Base-by-base conservation (phyloP, 1,140 invertebrate genomes). In the Agrypnia vestita region DNA sequence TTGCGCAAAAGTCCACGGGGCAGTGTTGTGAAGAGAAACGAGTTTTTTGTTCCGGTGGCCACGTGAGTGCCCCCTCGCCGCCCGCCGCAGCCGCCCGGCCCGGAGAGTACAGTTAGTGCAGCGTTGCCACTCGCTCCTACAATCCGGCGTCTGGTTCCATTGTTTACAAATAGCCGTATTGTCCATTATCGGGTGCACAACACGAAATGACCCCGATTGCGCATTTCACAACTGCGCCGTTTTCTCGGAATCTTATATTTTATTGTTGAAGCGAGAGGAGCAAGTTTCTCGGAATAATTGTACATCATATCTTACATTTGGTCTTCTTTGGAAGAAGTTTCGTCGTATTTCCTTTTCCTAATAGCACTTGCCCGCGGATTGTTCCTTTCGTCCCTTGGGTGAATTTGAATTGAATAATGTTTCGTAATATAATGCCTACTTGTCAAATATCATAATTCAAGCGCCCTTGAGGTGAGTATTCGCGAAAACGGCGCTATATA, bases 11-110 rank as follows among this genome's bases (percentile, higher is more conserved):
- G 51, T 55, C 53, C 25, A 35, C 35, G n/a, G 71, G 51, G 53
- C 51, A 56, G 56, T 74, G 71, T 55, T 56, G n/a, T 55, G 35
- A 44, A 56, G 21, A 56, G 51, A 71, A 78, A 78, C 76, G 49
- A 78, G 76, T 78, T 78, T 71, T 44, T 46, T 71, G 47, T 78
- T 78, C 67, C 64, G 62, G 19, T 55, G 64, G 51, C 67, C 76
- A 78, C 76, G 76, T 78, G 76, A 72, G 76, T 72, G 19, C 25
- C 64, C 44, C 43, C 51, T 12, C 7, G 47, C 64, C 61, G 44
- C 46, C 47, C 7, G 53, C 8, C 19, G 35, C 15, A 19, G 51
- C 73, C 55, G 6, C 46, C 43, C 76, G 1, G 7, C 8, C 19
- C 69, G 25, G 49, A n/a, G 13, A 67, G 47, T 71, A 78, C 76